Evolutionary conservation across 2,888 invertebrate genomes (phyloP).

Genomic region (Lepidocyrtoides sp.): DNA sequence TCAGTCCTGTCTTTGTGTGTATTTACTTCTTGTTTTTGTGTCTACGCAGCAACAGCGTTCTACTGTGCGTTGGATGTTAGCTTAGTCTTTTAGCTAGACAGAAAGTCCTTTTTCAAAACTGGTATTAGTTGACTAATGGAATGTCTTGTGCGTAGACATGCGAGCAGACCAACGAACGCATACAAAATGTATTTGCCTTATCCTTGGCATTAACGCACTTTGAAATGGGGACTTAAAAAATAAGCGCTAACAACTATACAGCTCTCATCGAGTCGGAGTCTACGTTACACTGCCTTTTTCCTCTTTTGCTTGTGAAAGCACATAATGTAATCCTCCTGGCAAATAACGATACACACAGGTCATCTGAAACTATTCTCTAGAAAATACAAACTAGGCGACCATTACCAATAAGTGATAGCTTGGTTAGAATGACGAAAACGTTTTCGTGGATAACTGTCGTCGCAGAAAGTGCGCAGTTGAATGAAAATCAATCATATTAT

Average conservation of each 20-base stretch:
- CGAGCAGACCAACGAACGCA: not conserved
- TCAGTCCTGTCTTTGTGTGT: not conserved
- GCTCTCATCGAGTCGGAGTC: not conserved
- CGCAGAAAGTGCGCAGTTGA: conserved; percentile 2
- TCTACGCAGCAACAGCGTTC: not conserved
- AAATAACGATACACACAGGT: not conserved
- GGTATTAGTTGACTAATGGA: conserved; percentile 44
- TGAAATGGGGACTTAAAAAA: not conserved
- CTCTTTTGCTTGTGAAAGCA: not conserved
- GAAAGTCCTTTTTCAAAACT: not conserved
- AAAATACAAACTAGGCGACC: conserved; percentile 15
- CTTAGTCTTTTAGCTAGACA: not conserved
- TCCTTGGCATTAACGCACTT: conserved; percentile 18
- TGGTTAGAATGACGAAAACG: not conserved
- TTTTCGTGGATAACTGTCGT: not conserved
- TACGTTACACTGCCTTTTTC: not conserved
- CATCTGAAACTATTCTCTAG: conserved; percentile 1
- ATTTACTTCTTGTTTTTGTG: not conserved
- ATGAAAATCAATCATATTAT: conserved; percentile 41
- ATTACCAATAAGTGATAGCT: conserved; percentile 37
- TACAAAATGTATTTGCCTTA: conserved; percentile 7
- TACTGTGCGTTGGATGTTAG: not conserved
- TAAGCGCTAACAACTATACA: not conserved
- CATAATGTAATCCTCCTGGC: not conserved
- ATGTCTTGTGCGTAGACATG: conserved; percentile 39